Base-by-base conservation (phyloP, 2,797 vertebrate species). In the Cetoscarus ocellatus region DNA sequence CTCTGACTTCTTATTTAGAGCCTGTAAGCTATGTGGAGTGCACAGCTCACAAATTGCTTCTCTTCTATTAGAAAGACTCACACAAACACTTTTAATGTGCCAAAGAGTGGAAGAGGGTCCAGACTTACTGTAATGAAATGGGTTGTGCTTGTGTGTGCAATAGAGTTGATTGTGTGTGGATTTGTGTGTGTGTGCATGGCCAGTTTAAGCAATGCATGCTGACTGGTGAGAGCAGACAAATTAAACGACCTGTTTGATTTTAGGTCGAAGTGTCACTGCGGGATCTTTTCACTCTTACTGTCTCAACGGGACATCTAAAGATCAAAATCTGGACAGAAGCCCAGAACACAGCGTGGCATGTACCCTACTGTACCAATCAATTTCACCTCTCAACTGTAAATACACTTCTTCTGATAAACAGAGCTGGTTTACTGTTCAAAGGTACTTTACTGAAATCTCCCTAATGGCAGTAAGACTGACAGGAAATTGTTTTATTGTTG, bases 41-140 rank as follows among this genome's bases (percentile, higher is more conserved):
- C 43, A 58, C 61, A 67, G 67, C 66, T 60, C 57, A 75, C 47
- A 77, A 51, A 85, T 53, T 13, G 68, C 64, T 70, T 58, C 15
- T 39, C 55, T 62, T 84, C 67, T 67, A 73, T 80, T 75, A 79
- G 51, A 73, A 76, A 34, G 40, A 71, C 42, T 51, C 60, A 17
- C 69, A 79, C 60, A 70, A 80, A 70, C 36, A 54, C 47, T 39
- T 63, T 10, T 55, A 67, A 73, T 48, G 83, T 58, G 62, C 67
- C 50, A 65, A 45, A 57, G 39, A 58, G 45, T 53, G 7, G 8
- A 38, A 49, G 43, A 52, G 18, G 8, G 14, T 57, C 40, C 67
- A 73, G 54, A 79, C 9, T 0, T 57, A 58, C 39, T 60, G n/a
- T 52, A 79, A 52, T 72, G 39, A 44, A 39, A 35, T 19, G 45